Base-by-base conservation (phyloP, 2,888 invertebrate species). In the Drosophila flavopinicola region DNA sequence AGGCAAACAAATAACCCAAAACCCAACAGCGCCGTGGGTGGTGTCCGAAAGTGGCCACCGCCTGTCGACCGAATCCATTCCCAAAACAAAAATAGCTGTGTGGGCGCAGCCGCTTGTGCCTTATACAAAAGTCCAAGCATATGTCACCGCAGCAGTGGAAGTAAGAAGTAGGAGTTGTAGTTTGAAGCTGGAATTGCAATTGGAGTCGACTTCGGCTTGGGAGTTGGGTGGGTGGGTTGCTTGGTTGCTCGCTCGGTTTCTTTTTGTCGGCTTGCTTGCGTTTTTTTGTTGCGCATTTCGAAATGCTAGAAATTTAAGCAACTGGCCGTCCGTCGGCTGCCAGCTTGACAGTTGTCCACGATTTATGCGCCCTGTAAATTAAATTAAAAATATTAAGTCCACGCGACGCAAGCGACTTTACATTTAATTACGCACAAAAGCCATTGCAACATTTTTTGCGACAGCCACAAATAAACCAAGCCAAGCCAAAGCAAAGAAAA, bases 371-470 rank as follows among this genome's bases (percentile, higher is more conserved):
- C 70, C 75, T 52, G 78, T 42, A 82, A 72, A 82, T 71, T 70
- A 73, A 83, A 83, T 85, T 78, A 86, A 78, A 78, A 72, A 61
- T 84, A 80, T 86, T 79, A 73, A 74, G 53, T 63, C 41, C 30
- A 37, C 35, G 38, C 27, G 51, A 39, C 45, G 72, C 47, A 24
- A 58, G 47, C 39, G 48, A 47, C 53, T 75, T 74, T 48, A 76
- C 79, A 69, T 83, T 83, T 84, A 83, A 83, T 83, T 83, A 83
- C 83, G 87, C 87, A 86, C 84, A 71, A 76, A 71, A 60, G 58
- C 24, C 29, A 75, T 80, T 80, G 85, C 79, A 78, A 80, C 82
- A 85, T 64, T 63, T 33, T 20, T 17, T 17, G 15, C 15, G 70
- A 65, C 51, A 56, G 29, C 29, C 49, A 65, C 30, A 29, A 24